phyloP scores from a whole-genome alignment of 1,140 invertebrate species.

The Cydia amplana region DNA sequence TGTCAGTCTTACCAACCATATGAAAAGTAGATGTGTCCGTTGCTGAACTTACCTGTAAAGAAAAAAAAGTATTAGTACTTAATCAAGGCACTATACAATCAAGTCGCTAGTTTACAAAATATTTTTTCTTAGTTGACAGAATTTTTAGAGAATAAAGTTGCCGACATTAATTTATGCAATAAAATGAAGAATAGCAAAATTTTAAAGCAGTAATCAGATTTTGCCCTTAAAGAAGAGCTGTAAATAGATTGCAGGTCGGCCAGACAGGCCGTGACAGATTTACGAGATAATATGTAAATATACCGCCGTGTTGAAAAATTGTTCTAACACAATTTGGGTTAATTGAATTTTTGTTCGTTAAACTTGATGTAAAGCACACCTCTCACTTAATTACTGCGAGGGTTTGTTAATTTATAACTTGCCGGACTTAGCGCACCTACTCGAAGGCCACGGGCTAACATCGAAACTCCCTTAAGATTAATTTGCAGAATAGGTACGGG shows the following conservation, averaged over 20 bases:
- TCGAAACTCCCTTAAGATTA: conserved; percentile 79
- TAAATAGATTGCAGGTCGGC: conserved; percentile 9
- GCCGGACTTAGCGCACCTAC: conserved; percentile 57
- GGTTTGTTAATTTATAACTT: conserved; percentile 77
- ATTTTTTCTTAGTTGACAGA: not conserved
- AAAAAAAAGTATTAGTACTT: not conserved
- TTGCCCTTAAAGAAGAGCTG: conserved; percentile 38
- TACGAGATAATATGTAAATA: conserved; percentile 59
- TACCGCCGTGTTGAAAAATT: conserved; percentile 57
- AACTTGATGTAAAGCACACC: conserved; percentile 69
- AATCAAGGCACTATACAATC: not conserved
- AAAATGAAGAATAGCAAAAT: conserved; percentile 2
- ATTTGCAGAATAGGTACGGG: conserved; percentile 69
- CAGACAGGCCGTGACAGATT: conserved; percentile 49
- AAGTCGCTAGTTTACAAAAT: not conserved
- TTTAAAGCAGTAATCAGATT: conserved; percentile 23
- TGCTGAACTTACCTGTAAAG: not conserved
- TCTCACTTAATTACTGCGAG: conserved; percentile 70
- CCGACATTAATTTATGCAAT: conserved; percentile 5
- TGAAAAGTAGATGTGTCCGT: not conserved
- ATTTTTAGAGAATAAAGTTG: not conserved
- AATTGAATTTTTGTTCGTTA: conserved; percentile 74
- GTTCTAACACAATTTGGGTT: conserved; percentile 63
- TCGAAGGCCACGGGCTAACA: conserved; percentile 68
- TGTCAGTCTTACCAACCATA: not conserved